Base-by-base conservation (phyloP, 1,140 invertebrate genomes). In the Onthophagus taurus region DNA sequence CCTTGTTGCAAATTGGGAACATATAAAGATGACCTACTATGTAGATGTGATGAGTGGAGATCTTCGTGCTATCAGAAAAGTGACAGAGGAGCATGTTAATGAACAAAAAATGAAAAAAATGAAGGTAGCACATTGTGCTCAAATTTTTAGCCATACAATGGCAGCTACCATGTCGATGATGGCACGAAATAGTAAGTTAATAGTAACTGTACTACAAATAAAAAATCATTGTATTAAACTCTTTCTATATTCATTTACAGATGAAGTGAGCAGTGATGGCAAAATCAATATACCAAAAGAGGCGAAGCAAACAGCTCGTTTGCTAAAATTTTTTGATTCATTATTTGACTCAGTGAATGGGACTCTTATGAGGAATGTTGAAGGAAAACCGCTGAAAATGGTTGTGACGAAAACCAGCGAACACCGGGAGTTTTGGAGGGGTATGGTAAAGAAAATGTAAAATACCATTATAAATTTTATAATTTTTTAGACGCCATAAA, bases 321-420 rank as follows among this genome's bases (percentile, higher is more conserved):
- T 45, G 23, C 21, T 45, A 3, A 31, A 38, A 16, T 51, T 48
- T 17, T 13, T 51, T 4, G 42, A 48, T 26, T 21, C 44, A 31
- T 23, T 51, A 18, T 51, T 45, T 33, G 49, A 51, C 31, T 42
- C 35, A 20, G 34, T 44, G 1, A 51, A 51, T 48, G 41, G 45
- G 13, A 13, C 33, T 37, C 3, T 4, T n/a, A n/a, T n/a, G n/a
- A n/a, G n/a, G n/a, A n/a, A n/a, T n/a, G 4, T 13, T 31, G n/a
- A 9, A 14, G 21, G 26, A 3, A n/a, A 37, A 18, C 19, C 19
- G 4, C 26, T 48, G 31, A 20, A 34, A 12, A 18, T 36, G 9
- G 4, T 13, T 31, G n/a, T 36, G 43, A 14, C 12, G 14, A 2
- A 11, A 45, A 38, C 5, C 44, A 16, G 31, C 31, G 16, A 45